Base-by-base conservation (phyloP, 2,797 vertebrate species). In the Clarias fuscus region DNA sequence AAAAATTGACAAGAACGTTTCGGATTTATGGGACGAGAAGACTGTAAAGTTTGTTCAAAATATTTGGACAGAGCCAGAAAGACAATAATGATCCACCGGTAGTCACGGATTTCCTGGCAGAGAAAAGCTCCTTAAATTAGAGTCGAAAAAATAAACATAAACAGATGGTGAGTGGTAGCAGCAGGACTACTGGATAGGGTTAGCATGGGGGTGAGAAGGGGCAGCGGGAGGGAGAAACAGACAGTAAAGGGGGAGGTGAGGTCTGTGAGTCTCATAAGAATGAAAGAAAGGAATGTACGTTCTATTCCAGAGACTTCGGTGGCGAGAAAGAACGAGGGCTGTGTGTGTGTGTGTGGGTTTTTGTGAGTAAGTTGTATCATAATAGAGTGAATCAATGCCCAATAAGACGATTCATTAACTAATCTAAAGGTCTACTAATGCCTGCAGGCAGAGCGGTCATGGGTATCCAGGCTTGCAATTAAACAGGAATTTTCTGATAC, bases 211-310 rank as follows among this genome's bases (percentile, higher is more conserved):
- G 61, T 15, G 64, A n/a, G 14, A 75, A 70, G 53, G 68, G 89
- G 89, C 89, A 91, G 90, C 77, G 71, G 80, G 70, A 90, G 90
- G 90, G 91, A 92, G 85, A 90, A 86, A 91, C 82, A 88, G 33
- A 87, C 88, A 89, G 59, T 80, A 80, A 70, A 62, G 67, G 87
- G 84, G 85, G 76, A 82, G 87, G 90, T 88, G 86, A 82, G 75
- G 84, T 76, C 84, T 87, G 89, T 88, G 86, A 90, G 93, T 93
- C 93, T 92, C 92, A 92, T 90, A 84, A 81, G 90, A 94, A 91
- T 92, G 91, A 90, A 89, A 78, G 88, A 72, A 83, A 94, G 93
- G 95, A 95, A 95, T 95, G 95, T 78, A 92, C 86, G 84, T 91
- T 86, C n/a, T 81, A 82, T 86, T 89, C 89, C 91, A 88, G 91